A percentile compares a stretch with the other conserved stretches of the same genome.
These are phyloP conservation scores for Dicentrarchus labrax DNA, from an alignment of 2,113 vertebrate genomes.

Conservation along the genomic window DNA sequence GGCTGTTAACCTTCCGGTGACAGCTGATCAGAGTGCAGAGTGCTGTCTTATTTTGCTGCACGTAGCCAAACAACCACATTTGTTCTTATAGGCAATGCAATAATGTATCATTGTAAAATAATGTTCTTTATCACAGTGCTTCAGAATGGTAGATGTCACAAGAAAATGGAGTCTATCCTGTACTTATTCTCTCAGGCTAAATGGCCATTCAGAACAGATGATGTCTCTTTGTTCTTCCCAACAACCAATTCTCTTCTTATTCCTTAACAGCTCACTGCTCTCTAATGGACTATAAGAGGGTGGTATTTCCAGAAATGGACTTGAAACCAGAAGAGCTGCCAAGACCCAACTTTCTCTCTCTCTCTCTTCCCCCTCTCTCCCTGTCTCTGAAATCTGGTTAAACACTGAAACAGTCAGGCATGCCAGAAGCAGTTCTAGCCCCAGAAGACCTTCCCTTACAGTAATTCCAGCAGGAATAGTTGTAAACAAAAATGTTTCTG, in stretches of 20 bases:
- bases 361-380: neutral
- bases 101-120: neutral
- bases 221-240: conserved; percentile 12
- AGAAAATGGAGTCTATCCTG: conserved; percentile 6
- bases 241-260: conserved; percentile 37
- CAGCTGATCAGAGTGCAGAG: neutral
- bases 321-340: conserved; percentile 48
- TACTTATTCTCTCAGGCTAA: conserved; percentile 9
- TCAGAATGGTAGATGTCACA: neutral
- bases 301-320: conserved; percentile 69
- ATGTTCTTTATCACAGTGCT: neutral
- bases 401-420: conserved; percentile 62
- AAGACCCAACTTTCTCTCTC: conserved; percentile 18
- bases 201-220: conserved; percentile 28
- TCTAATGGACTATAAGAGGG: conserved; percentile 73
- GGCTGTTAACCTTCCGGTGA: neutral
- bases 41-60: neutral
- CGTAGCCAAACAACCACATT: neutral
- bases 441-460: conserved; percentile 67
- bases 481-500: conserved; percentile 65
- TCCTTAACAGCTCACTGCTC: conserved; percentile 52
- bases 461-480: conserved; percentile 58
- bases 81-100: neutral
- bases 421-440: conserved; percentile 62
- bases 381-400: conserved; percentile 55